phyloP scores from a whole-genome alignment of 2,888 invertebrate genomes.

The Trachelus tabidus region DNA sequence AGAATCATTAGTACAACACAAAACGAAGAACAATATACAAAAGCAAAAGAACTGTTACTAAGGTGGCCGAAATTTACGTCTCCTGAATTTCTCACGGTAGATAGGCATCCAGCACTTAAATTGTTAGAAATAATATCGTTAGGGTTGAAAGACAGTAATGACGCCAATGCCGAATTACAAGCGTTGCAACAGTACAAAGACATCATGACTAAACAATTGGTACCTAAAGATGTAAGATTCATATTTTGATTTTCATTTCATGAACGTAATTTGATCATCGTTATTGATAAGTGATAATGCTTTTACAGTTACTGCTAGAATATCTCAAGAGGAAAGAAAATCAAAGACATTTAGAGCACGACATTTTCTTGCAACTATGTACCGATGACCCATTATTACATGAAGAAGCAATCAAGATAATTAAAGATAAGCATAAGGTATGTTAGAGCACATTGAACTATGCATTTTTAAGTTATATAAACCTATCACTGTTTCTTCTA shows the following conservation, averaged over 20 bases:
- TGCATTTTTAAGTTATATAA: background rate
- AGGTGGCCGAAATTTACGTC: conserved; percentile 47
- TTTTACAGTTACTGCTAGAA: conserved; percentile 43
- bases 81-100: conserved; percentile 34
- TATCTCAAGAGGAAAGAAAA: conserved; percentile 42
- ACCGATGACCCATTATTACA: conserved; percentile 44
- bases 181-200: conserved; percentile 53
- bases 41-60: conserved; percentile 45
- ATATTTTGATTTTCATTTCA: conserved; percentile 7
- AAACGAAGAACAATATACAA: conserved; percentile 42
- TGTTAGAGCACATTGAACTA: background rate
- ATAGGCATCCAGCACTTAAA: conserved; percentile 45
- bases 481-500: conserved; percentile 27
- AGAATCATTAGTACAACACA: conserved; percentile 37
- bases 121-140: conserved; percentile 39
- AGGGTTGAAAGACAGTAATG: conserved; percentile 35
- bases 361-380: conserved; percentile 50
- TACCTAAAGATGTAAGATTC: conserved; percentile 42
- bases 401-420: conserved; percentile 48
- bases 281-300: conserved; percentile 9
- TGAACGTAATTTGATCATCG: conserved; percentile 9
- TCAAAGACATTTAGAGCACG: conserved; percentile 42
- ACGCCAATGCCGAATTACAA: conserved; percentile 31
- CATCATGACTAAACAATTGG: conserved; percentile 39
- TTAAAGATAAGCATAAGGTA: conserved; percentile 53